Base-by-base conservation (phyloP, 2,888 invertebrate genomes). In the Aspidiotus destructor region DNA sequence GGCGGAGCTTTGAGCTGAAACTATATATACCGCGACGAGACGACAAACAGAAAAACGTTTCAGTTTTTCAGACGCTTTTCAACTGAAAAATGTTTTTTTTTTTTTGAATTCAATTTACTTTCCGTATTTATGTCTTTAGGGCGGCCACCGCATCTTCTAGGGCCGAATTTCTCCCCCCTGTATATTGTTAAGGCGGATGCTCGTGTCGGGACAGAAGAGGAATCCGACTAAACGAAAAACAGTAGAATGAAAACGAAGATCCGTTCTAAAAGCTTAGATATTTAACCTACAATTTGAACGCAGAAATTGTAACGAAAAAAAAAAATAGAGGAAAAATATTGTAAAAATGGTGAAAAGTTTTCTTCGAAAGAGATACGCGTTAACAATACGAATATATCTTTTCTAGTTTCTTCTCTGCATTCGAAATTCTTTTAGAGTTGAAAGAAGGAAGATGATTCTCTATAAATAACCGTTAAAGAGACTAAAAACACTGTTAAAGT, bases 381-480 rank as follows among this genome's bases (percentile, higher is more conserved):
- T 57, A 65, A 65, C 65, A 65, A 65, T 65, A 48, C 55, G 55
- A 65, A 65, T 65, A 65, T 65, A 65, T 65, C 65, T 65, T 65
- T 64, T 58, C 57, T 65, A 52, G 65, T 55, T 58, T 65, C 65
- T 65, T 65, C 58, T 65, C 58, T 65, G 65, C 65, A 65, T 65
- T 65, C 58, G 57, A 58, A 65, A 65, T 65, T 57, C 58, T 65
- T 63, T 65, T 65, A 65, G 57, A 65, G 65, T 58, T 57, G 58
- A 65, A 65, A 57, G 65, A 58, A 65, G 65, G 65, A 65, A 65
- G 65, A 65, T 65, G 65, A 65, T 65, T 58, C 65, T 48, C 65
- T 65, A 65, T 65, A 65, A 65, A 65, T 65, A 65, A 65, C 57
- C 58, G 65, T 65, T 65, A 65, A 65, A 65, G 65, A 65, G 65